Evolutionary conservation across 37 sponge, comb jelly and placozoan genomes (phyloP), one percentile per base, ranked within the genome.

Genomic region (Chondrilla cf. caribensis): DNA sequence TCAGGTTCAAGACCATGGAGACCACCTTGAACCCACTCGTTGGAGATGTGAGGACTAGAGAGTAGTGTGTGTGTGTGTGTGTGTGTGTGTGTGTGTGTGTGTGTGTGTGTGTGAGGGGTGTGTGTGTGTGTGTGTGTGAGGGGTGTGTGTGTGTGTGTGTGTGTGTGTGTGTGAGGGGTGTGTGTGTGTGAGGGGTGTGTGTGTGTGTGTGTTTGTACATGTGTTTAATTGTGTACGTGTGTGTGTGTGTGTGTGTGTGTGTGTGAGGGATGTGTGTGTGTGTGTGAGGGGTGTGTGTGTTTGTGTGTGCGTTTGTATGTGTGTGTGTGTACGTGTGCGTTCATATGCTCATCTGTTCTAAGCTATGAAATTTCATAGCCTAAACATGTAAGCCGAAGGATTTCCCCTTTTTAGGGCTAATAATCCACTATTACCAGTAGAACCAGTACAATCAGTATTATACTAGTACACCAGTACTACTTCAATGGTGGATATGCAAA

Each of bases 1-100:
- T 14, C 38, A 85, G 85, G 65, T 94, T 84, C 75, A 43, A 39
- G 28, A 71, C 77, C 39, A 91, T 91, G 89, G 42, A 84, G 40
- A 1, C 39, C 51, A 32, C 31, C n/a, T 81, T 94, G 8, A 39
- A 54, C 8, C 59, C 86, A 54, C 40, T 91, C 28, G 28, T 93
- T 28, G 40, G 66, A 78, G 24, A 2, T 0, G n/a, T 42, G n/a
- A 38, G 44, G 19, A 37, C 5, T 11, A 35, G 38, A 71, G 73
- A 35, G 22, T 21, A 31, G 38, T 33, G 72, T 19, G 18, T 47
- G 51, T 47, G 51, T 14, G 51, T 47, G 51, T 47, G 51, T 14
- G 51, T 47, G 51, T 47, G 51, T 47, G 51, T 47, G 51, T 47
- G 76, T 72, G 76, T 35, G 76, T 33, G 38, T 72, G 76, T 72